phyloP scores from a whole-genome alignment of 2,797 vertebrate genomes.

The Pangasius larnaudii region DNA sequence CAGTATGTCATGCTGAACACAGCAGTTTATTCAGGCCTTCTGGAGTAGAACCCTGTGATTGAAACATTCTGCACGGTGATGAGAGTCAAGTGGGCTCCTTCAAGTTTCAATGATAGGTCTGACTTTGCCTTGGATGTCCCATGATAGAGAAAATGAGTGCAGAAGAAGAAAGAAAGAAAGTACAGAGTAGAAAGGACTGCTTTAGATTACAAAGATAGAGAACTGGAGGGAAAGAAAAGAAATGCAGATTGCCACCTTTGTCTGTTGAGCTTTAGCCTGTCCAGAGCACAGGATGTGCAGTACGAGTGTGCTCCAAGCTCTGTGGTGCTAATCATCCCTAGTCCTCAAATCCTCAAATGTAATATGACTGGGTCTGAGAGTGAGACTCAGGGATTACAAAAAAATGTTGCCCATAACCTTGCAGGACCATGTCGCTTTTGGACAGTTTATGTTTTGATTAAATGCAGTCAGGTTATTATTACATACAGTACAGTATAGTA shows the following conservation, averaged over 20 bases:
- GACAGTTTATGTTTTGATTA: neutral
- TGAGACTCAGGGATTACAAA: neutral
- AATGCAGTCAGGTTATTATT: neutral
- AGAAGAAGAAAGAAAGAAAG: neutral
- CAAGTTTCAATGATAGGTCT: neutral
- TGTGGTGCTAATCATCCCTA: neutral
- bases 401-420: neutral
- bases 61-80: neutral
- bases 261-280: neutral
- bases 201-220: neutral
- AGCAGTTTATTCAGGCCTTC: slow-evolving; percentile 1
- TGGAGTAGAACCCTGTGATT: neutral
- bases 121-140: neutral
- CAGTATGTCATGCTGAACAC: slow-evolving; percentile 4
- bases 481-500: neutral
- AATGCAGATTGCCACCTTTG: neutral
- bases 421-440: neutral
- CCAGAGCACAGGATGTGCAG: neutral
- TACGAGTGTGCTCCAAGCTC: neutral
- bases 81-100: neutral
- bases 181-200: neutral
- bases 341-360: neutral
- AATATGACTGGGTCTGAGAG: neutral
- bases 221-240: neutral
- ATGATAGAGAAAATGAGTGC: neutral